Percentiles rank a stretch among this genome's conserved stretches.
These are phyloP conservation scores for Dufourea novaeangliae DNA, from an alignment of 1,140 invertebrate genomes.

Conservation along the genomic window DNA sequence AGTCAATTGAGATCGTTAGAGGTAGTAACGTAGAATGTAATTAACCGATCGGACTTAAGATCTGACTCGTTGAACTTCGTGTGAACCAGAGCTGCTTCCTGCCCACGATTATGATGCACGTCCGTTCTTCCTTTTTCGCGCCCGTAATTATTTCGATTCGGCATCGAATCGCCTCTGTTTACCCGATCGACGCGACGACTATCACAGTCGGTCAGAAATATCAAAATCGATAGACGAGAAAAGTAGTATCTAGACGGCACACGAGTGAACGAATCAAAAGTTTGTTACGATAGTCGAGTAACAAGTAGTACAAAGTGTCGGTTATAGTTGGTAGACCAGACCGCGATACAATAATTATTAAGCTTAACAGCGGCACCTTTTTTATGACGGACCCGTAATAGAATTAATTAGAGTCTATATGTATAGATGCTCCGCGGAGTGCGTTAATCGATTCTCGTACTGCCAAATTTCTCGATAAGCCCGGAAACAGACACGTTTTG, in stretches of 20 bases:
- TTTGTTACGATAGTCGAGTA: slow-evolving; percentile 30
- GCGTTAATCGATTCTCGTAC: slow-evolving; percentile 31
- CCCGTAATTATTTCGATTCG: too few species aligned
- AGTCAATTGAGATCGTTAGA: slow-evolving; percentile 42
- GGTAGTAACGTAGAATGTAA: slow-evolving; percentile 21
- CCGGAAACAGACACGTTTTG: neutral
- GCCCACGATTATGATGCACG: too few species aligned
- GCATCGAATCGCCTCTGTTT: too few species aligned
- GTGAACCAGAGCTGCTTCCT: neutral
- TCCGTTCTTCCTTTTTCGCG: too few species aligned
- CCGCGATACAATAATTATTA: slow-evolving; percentile 31
- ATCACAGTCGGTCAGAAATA: too few species aligned
- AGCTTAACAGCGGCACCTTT: slow-evolving; percentile 37
- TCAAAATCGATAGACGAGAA: neutral
- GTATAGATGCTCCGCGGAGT: neutral
- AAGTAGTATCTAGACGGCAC: neutral
- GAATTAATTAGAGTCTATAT: neutral
- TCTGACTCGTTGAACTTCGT: slow-evolving; percentile 8
- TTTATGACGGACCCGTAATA: slow-evolving; percentile 21
- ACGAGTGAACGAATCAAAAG: slow-evolving; percentile 40
- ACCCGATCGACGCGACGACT: too few species aligned
- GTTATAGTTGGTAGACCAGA: slow-evolving; percentile 15
- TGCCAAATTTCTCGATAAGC: slow-evolving; percentile 22
- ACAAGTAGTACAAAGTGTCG: neutral
- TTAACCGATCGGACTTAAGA: slow-evolving; percentile 11